Evolutionary conservation across 1,140 invertebrate species (phyloP), one percentile per base, ranked within the genome.

Genomic region (Cotesia glomerata): DNA sequence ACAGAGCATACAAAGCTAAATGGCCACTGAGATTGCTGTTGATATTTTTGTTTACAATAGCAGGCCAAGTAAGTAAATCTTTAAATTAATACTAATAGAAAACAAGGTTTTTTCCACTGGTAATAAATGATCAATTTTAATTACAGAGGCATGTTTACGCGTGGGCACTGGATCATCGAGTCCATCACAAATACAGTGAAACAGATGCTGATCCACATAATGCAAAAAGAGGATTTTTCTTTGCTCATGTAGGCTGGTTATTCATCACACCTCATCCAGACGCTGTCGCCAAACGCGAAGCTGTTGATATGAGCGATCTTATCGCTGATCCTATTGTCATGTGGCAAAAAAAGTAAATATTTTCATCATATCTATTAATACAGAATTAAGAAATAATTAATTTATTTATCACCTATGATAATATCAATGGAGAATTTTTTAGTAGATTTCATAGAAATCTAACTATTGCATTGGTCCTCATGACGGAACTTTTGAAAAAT

Each of bases 141-240:
- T 54, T 69, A 45, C 80, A 94, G 92, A 82, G 91, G 75, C 86
- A 94, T 81, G 92, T 93, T 0, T 93, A 94, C 74, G 90, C 90
- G 0, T 94, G 93, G 93, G 93, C 92, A 0, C 80, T 94, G 65
- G 94, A 95, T 78, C 94, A 95, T 76, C 88, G 94, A 66, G 92
- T 95, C 13, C 94, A 95, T 81, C 94, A 95, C 79, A 95, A 95
- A 77, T 95, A 92, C 77, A 91, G 91, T 5, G 94, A 95, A 81
- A 95, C 94, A 0, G 91, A 94, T 74, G 92, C 93, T 0, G 94
- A 96, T 85, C 94, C 94, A 0, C 94, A 95, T 80, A 94, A 96
- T 85, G 91, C 92, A 0, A 90, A 92, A 45, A 86, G 93, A 54
- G 94, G 94, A 1, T 95, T 95, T 79, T 93, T 93, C 78, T 95